Evolutionary conservation across 2,797 vertebrate species (phyloP).

Genomic region (Tokudaia tokunoshimensis): DNA sequence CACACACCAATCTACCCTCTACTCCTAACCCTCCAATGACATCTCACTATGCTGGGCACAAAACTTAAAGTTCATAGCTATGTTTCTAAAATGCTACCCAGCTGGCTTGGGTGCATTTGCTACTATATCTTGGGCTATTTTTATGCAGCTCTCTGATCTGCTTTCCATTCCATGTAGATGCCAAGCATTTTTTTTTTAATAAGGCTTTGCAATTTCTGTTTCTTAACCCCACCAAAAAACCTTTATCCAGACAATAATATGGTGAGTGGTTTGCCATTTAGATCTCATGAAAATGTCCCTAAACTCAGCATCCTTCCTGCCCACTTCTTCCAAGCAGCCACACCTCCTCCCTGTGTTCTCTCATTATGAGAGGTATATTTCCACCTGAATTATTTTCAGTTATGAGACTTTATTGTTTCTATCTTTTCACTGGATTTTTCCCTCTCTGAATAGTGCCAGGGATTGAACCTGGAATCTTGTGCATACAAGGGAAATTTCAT

Average conservation of each 20-base stretch:
- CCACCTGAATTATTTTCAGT: background rate
- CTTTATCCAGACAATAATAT: background rate
- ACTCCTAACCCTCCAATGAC: background rate
- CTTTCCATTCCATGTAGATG: background rate
- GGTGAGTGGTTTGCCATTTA: background rate
- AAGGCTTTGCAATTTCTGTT: background rate
- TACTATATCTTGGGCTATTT: background rate
- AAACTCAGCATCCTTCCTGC: background rate
- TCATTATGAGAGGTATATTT: background rate
- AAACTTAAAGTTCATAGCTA: background rate
- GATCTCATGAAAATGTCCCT: background rate
- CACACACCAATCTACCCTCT: background rate
- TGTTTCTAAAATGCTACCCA: background rate
- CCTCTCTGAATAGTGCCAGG: background rate
- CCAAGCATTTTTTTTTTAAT: background rate
- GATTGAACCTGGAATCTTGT: background rate
- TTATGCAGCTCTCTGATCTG: background rate
- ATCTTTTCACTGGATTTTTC: background rate
- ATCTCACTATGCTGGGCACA: background rate
- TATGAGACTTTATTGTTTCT: background rate
- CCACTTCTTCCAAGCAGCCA: background rate
- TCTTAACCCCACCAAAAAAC: background rate
- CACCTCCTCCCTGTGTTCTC: background rate
- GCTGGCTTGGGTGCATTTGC: accelerated
- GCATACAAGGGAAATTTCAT: background rate